Conservation (phyloP, 2,888 invertebrate species). For the Mesorhabditis sp. region DNA sequence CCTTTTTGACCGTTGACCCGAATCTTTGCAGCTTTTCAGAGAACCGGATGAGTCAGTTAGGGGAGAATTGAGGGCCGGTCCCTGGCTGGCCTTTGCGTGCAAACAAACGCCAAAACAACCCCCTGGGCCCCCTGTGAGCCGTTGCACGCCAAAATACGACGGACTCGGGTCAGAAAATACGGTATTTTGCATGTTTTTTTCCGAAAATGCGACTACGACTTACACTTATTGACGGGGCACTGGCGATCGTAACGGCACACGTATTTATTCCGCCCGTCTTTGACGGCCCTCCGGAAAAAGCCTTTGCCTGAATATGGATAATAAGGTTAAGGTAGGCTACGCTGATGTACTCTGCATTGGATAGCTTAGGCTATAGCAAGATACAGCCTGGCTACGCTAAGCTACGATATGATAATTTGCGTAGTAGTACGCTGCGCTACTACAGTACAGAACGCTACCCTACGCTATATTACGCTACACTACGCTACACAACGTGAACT, state of each 20-base stretch:
- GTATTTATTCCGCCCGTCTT: slow-evolving; percentile 53
- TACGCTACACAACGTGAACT: too few species aligned
- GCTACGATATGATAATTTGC: too few species aligned
- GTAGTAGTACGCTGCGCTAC: too few species aligned
- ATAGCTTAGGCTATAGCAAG: not conserved
- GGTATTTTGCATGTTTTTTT: not conserved
- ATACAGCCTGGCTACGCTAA: not conserved
- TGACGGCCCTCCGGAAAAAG: slow-evolving; percentile 52
- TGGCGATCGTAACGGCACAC: slow-evolving; percentile 49
- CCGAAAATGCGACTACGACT: slow-evolving; percentile 13
- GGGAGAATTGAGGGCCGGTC: too few species aligned
- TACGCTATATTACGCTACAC: too few species aligned
- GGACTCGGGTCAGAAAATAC: not conserved
- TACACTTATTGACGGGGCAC: slow-evolving; percentile 49
- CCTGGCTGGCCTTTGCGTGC: too few species aligned
- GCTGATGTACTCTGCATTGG: not conserved
- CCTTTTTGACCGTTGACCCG: too few species aligned
- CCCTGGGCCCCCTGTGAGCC: too few species aligned
- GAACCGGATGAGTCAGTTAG: too few species aligned
- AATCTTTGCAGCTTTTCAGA: too few species aligned
- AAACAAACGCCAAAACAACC: too few species aligned
- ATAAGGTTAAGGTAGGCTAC: not conserved
- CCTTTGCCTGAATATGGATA: slow-evolving; percentile 25
- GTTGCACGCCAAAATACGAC: not conserved
- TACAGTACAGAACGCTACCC: too few species aligned